Base-by-base conservation (phyloP, 2,888 invertebrate genomes). In the Drosophila merina region DNA sequence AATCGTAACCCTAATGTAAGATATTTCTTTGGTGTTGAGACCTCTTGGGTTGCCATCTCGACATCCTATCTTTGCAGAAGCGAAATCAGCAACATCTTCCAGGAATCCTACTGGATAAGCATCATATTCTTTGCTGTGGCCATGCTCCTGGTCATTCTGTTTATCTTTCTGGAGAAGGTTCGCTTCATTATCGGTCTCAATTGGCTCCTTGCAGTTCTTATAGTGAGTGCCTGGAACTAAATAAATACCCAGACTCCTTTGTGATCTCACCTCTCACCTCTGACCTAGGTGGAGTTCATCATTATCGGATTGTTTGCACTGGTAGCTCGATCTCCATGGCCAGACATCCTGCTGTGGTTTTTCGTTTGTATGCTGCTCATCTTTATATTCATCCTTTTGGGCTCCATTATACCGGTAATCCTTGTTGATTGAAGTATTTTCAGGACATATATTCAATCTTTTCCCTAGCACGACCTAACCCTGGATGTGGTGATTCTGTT, bases 401-500 rank as follows among this genome's bases (percentile, higher is more conserved):
- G 89, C 20, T 60, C 74, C 0, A 28, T 77, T 0, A 48, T 87
- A 48, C 77, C 77, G 52, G 89, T 89, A 51, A 67, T 20, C 20
- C 20, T 2, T 20, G 1, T 2, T 1, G 20, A 1, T 20, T 20
- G 2, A 20, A 20, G 20, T 20, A 20, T 20, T 20, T 20, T 2
- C 20, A 20, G 20, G 20, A 20, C 20, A 38, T 36, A 36, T n/a
- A 7, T 30, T 30, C 10, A 38, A 12, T 38, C 1, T 38, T 3
- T 7, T 8, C 14, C 36, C 0, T 33, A 89, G 89, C 89, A 85
- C 9, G 89, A 89, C 66, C 62, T 89, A 1, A 89, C 89, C 0
- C 52, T 88, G 72, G 89, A 90, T 47, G 78, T 89, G 0, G 85
- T 90, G 0, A 75, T 89, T 12, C 33, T 90, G n/a, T 89, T 89